Percentiles rank a stretch among this genome's conserved stretches.
Evolutionary conservation across 2,888 invertebrate species (phyloP).

Genomic region (Argyra leucocephala): DNA sequence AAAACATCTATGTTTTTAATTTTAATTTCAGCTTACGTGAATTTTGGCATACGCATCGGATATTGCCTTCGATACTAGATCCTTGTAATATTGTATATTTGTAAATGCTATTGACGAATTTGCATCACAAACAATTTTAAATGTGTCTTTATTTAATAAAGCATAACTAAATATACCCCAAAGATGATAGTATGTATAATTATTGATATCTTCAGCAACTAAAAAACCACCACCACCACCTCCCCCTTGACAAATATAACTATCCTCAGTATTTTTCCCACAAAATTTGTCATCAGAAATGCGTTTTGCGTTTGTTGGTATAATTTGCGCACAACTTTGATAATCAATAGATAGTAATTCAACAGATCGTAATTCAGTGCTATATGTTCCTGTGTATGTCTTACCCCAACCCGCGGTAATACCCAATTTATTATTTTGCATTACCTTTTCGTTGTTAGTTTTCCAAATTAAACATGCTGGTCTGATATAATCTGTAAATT

Average conservation of each 20-base stretch:
- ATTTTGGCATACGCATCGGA: too few species aligned
- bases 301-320: conserved; percentile 18
- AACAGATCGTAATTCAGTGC: conserved; percentile 22
- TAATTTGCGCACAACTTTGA: conserved; percentile 24
- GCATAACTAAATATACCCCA: conserved; percentile 31
- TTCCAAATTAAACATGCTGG: conserved; percentile 37
- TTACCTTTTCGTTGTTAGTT: conserved; percentile 17
- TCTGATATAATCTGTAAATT: conserved; percentile 32
- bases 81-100: neutral
- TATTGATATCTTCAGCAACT: conserved; percentile 11
- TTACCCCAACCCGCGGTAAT: conserved; percentile 28
- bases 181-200: conserved; percentile 22
- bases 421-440: conserved; percentile 17
- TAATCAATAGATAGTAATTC: conserved; percentile 24
- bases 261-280: conserved; percentile 26
- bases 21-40: too few species aligned
- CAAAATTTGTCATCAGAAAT: conserved; percentile 37
- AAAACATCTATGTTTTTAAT: too few species aligned
- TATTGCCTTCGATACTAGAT: too few species aligned
- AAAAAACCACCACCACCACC: conserved; percentile 34
- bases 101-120: neutral
- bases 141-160: neutral
- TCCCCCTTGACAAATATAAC: conserved; percentile 27
- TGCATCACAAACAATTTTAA: neutral
- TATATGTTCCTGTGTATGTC: conserved; percentile 17